Conservation (phyloP, 2,797 vertebrate genomes). For the Coregonus sp. region DNA sequence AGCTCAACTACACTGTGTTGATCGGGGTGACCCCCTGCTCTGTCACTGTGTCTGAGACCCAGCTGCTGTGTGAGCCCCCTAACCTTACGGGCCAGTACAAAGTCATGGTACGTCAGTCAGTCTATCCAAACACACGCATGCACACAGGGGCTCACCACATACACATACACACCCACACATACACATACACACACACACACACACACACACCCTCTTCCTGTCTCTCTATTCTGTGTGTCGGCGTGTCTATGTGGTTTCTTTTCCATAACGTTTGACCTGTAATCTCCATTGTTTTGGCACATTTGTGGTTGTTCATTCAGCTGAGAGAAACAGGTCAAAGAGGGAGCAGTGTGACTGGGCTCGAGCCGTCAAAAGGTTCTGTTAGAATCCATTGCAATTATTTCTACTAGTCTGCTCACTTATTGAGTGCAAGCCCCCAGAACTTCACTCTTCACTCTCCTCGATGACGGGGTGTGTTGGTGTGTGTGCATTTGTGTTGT, state of each 20-base stretch:
- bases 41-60: conserved; percentile 94
- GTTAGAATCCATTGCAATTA: conserved; percentile 55
- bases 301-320: conserved; percentile 53
- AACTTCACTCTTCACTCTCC: conserved; percentile 27
- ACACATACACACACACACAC: not conserved
- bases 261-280: conserved; percentile 36
- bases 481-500: not conserved
- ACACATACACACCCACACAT: not conserved
- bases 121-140: not conserved
- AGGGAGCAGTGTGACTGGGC: conserved; percentile 42
- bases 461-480: conserved; percentile 8
- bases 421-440: conserved; percentile 53
- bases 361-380: conserved; percentile 59
- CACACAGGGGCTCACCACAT: not conserved
- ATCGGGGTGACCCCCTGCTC: conserved; percentile 93
- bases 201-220: not conserved
- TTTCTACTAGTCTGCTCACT: conserved; percentile 48
- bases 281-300: conserved; percentile 49
- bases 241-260: conserved; percentile 30
- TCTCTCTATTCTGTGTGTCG: not conserved
- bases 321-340: conserved; percentile 51
- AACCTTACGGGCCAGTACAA: conserved; percentile 95
- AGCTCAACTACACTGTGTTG: conserved; percentile 96
- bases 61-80: conserved; percentile 95
- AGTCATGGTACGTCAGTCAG: conserved; percentile 79